Evolutionary conservation across 2,888 invertebrate species (phyloP).

Genomic region (Junonia oenone): DNA sequence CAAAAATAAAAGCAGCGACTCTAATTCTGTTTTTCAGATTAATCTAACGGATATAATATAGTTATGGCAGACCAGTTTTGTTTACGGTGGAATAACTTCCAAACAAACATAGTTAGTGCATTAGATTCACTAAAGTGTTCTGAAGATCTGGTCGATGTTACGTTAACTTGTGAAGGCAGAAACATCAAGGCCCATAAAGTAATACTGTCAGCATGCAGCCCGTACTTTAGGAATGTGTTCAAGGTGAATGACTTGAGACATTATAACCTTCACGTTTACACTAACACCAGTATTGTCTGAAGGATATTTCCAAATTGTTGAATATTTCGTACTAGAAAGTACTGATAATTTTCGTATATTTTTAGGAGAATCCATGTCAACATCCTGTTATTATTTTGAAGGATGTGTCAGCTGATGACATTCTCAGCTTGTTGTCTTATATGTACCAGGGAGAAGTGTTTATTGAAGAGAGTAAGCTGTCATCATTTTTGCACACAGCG

Average conservation of each 20-base stretch:
- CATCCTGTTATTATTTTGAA: conserved; percentile 86
- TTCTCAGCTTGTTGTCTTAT: conserved; percentile 83
- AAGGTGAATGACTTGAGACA: conserved; percentile 81
- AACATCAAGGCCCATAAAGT: conserved; percentile 87
- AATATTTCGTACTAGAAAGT: not conserved
- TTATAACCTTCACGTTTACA: conserved; percentile 67
- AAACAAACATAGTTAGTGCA: conserved; percentile 84
- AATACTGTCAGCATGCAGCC: conserved; percentile 86
- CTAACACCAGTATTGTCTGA: conserved; percentile 22
- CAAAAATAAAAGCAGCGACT: conserved; percentile 22
- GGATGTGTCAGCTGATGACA: conserved; percentile 83
- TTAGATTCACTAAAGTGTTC: conserved; percentile 84
- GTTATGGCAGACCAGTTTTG: conserved; percentile 84
- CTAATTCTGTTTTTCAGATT: conserved; percentile 40
- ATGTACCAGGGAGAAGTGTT: conserved; percentile 87
- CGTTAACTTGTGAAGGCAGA: conserved; percentile 85
- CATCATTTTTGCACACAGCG: conserved; percentile 83
- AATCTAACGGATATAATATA: conserved; percentile 44
- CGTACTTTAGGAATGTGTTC: conserved; percentile 86
- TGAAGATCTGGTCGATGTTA: conserved; percentile 86
- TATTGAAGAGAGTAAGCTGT: conserved; percentile 82
- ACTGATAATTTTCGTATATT: conserved; percentile 18
- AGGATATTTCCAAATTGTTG: conserved; percentile 13
- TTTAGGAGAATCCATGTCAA: conserved; percentile 85
- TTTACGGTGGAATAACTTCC: conserved; percentile 87